A percentile compares a stretch with the other conserved stretches of the same genome.
Evolutionary conservation across 2,888 invertebrate genomes (phyloP).

Genomic region (Protonemura montana): DNA sequence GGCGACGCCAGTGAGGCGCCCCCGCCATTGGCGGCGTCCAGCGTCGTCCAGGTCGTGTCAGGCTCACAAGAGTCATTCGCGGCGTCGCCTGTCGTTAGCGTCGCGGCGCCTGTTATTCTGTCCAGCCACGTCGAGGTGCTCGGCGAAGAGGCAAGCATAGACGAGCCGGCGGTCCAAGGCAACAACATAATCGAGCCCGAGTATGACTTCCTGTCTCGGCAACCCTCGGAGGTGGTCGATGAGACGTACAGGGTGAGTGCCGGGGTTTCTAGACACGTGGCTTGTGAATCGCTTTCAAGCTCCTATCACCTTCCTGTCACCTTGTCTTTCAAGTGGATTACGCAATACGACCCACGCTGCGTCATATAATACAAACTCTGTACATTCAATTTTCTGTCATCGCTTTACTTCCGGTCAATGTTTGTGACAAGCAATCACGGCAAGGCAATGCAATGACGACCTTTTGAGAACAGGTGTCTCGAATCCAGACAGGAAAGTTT

Average conservation of each 20-base stretch:
- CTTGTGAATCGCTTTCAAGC: too few relatives aligned
- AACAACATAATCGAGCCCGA: conserved; percentile 83
- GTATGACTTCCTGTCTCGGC: conserved; percentile 84
- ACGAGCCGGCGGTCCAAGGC: conserved; percentile 68
- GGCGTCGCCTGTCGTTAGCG: neutral
- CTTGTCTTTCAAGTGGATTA: too few relatives aligned
- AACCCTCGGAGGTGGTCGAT: conserved; percentile 84
- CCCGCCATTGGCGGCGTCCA: conserved; percentile 46
- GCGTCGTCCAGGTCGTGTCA: conserved; percentile 50
- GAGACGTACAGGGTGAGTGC: conserved; percentile 78
- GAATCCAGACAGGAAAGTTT: too few relatives aligned
- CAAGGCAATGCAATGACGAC: too few relatives aligned
- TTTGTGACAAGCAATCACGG: too few relatives aligned
- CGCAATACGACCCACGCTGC: too few relatives aligned
- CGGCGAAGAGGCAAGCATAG: conserved; percentile 57
- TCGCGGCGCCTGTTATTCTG: conserved; percentile 56
- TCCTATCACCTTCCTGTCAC: too few relatives aligned
- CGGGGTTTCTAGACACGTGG: too few relatives aligned
- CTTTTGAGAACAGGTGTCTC: too few relatives aligned
- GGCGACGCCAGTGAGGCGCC: conserved; percentile 23
- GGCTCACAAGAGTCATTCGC: conserved; percentile 41
- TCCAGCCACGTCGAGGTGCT: conserved; percentile 57
- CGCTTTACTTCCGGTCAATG: too few relatives aligned
- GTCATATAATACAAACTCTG: too few relatives aligned
- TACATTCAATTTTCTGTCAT: too few relatives aligned